Conservation (phyloP, 2,113 vertebrate species). For the Pogona vitticeps region DNA sequence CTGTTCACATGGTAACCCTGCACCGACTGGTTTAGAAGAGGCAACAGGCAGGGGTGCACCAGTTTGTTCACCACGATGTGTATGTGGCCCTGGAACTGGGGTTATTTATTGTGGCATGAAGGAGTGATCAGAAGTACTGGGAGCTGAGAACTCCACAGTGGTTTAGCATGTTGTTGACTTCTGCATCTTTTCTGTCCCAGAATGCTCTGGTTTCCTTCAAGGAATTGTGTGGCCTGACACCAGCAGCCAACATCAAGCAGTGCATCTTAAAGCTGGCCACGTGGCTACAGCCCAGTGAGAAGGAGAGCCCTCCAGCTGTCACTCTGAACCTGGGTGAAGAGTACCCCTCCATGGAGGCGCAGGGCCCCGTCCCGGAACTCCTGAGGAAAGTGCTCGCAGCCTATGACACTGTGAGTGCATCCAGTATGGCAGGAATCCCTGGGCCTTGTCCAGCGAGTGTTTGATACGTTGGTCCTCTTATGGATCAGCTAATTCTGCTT, state of each 20-base stretch:
- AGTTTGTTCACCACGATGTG: not conserved
- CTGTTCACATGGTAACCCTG: not conserved
- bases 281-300: constrained; percentile 90
- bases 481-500: not conserved
- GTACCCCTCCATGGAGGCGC: constrained; percentile 90
- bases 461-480: not conserved
- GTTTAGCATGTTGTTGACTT: too few species aligned
- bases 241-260: constrained; percentile 93
- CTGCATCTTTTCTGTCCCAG: constrained; percentile 68
- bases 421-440: not conserved
- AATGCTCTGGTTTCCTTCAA: constrained; percentile 93
- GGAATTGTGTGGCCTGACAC: constrained; percentile 90
- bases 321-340: constrained; percentile 86
- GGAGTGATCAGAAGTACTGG: not conserved
- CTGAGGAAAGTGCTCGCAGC: constrained; percentile 90
- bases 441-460: not conserved
- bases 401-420: constrained; percentile 84
- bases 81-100: not conserved
- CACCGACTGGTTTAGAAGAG: not conserved
- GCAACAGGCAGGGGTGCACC: too few species aligned
- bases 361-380: constrained; percentile 86
- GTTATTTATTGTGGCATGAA: not conserved
- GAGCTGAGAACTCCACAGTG: accelerated
- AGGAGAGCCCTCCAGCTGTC: constrained; percentile 79
- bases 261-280: constrained; percentile 89